These are phyloP conservation scores for Doryteuthis pealeii DNA, from an alignment of 1,140 invertebrate genomes.

Conservation along the genomic window DNA sequence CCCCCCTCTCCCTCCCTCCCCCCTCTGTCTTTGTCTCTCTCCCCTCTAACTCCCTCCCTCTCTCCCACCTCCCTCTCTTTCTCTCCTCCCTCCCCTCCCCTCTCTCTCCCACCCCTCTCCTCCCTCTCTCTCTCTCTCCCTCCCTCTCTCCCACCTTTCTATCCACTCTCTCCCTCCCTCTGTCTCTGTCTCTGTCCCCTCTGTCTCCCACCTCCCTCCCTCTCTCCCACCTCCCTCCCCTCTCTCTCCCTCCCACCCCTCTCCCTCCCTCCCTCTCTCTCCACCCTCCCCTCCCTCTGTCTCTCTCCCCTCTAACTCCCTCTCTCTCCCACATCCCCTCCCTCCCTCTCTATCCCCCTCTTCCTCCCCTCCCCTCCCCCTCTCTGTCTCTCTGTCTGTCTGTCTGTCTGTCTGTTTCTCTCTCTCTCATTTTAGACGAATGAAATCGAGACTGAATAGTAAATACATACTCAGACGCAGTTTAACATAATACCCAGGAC, in stretches of 20 bases:
- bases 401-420: no score
- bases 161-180: background rate
- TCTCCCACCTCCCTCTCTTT: background rate
- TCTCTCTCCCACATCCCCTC: background rate
- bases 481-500: no score
- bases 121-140: no score
- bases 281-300: background rate
- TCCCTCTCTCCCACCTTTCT: background rate
- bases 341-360: no score
- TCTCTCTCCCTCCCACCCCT: no score
- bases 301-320: no score
- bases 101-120: no score
- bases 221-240: no score
- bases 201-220: background rate
- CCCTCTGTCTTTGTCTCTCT: background rate
- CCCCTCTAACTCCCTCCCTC: background rate
- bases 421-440: no score
- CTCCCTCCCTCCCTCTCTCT: background rate
- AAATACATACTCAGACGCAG: no score
- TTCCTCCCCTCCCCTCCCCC: background rate
- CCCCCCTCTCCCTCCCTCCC: background rate
- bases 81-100: background rate
- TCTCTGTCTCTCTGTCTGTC: background rate
- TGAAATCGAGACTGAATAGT: no score
- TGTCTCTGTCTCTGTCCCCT: background rate